Conservation (phyloP, 53 echinoderm and acorn worm genomes). For the Echinarachnius parma region DNA sequence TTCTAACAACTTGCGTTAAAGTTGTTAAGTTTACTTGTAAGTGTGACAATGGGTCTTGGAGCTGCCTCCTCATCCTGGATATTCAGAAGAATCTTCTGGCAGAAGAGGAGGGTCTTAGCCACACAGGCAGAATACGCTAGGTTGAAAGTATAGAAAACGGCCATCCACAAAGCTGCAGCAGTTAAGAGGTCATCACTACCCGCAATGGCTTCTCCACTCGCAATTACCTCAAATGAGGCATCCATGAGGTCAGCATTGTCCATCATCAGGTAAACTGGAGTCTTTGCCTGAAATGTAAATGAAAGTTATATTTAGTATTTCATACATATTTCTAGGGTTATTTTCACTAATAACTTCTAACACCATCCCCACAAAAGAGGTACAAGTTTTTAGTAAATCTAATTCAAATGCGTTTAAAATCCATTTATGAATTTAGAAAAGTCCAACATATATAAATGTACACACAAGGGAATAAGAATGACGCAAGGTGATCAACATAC, state of each 20-base stretch:
- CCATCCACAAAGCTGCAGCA: slow-evolving; percentile 19
- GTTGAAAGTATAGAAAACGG: slow-evolving; percentile 3
- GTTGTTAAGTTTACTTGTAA: slow-evolving; percentile 18
- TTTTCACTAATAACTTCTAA: slow-evolving; percentile 7
- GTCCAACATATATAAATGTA: slow-evolving; percentile 10
- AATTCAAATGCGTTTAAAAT: background rate
- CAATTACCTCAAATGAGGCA: slow-evolving; percentile 1
- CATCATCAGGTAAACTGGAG: slow-evolving; percentile 1
- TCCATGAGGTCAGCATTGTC: background rate
- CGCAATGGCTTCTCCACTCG: slow-evolving; percentile 11
- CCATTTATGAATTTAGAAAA: slow-evolving; percentile 2
- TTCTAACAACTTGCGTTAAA: slow-evolving; percentile 16
- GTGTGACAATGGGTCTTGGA: slow-evolving; percentile 14
- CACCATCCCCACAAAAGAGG: slow-evolving; percentile 14
- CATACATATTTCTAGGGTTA: slow-evolving; percentile 10
- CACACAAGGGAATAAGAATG: slow-evolving; percentile 18
- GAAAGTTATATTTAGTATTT: too few species aligned
- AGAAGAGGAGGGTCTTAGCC: slow-evolving; percentile 8
- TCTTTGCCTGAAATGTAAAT: slow-evolving; percentile 1
- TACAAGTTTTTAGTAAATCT: background rate
- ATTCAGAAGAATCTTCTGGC: slow-evolving; percentile 5
- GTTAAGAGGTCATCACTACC: slow-evolving; percentile 10
- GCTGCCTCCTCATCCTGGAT: slow-evolving; percentile 16
- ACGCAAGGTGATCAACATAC: slow-evolving; percentile 7
- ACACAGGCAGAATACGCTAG: too few species aligned